Evolutionary conservation across 2,113 vertebrate genomes (phyloP).

Genomic region (Platanista minor): DNA sequence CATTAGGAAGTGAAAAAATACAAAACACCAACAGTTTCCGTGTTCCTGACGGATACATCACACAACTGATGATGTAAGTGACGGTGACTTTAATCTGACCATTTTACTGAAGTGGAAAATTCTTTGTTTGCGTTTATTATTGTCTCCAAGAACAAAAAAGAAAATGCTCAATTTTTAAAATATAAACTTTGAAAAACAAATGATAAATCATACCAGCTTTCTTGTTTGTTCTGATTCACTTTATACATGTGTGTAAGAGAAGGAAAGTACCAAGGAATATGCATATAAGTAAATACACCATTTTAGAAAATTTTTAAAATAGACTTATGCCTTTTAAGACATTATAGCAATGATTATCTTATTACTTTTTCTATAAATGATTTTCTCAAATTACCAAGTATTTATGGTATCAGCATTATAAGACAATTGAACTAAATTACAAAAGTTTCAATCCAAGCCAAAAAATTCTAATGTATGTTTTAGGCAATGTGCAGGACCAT

Average conservation of each 20-base stretch:
- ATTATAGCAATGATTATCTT: not conserved
- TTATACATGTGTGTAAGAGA: not conserved
- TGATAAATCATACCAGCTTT: not conserved
- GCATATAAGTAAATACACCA: not conserved
- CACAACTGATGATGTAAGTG: not conserved
- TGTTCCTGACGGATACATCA: not conserved
- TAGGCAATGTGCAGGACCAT: not conserved
- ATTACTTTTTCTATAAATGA: not conserved
- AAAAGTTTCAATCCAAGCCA: not conserved
- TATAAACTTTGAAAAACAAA: conserved; percentile 9
- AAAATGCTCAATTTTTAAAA: not conserved
- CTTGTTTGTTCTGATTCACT: not conserved
- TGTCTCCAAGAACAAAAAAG: conserved; percentile 7
- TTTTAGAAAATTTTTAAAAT: not conserved
- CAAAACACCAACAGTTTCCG: not conserved
- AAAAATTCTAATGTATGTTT: conserved; percentile 3
- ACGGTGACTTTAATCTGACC: not conserved
- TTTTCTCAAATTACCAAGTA: conserved; percentile 31
- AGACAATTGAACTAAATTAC: conserved; percentile 8
- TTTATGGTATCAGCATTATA: conserved; percentile 14
- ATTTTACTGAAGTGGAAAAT: conserved; percentile 3
- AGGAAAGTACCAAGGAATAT: not conserved
- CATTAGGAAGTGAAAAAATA: conserved; percentile 29
- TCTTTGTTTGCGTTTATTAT: conserved; percentile 3
- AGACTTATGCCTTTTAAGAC: not conserved